Base-by-base conservation (phyloP, 2,797 vertebrate species). In the Parambassis ranga region DNA sequence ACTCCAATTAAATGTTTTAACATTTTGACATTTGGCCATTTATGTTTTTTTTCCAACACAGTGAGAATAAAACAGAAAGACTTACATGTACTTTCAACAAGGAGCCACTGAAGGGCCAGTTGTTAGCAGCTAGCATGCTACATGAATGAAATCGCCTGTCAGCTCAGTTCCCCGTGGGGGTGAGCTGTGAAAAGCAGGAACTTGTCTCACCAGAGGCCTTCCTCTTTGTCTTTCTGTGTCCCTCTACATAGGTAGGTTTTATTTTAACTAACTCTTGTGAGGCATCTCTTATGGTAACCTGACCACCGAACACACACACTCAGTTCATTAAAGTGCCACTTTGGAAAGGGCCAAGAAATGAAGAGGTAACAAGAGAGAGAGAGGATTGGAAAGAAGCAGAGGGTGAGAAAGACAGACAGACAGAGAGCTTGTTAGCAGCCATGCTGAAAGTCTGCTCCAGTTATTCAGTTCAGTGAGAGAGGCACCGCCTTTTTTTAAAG, bases 391-490 rank as follows among this genome's bases (percentile, higher is more conserved):
- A 85, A 78, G 73, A 72, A 71, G 53, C 67, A 52, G 67, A 69
- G 71, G 67, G 72, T 47, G 76, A 70, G 65, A 70, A 61, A 44
- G 67, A 63, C 67, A 70, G 63, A 82, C 69, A 77, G 77, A 82
- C 55, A 48, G 59, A 58, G 71, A 70, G 77, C 84, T 88, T 90
- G 82, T 91, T 91, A 92, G 82, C 83, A 83, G 80, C 80, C 65
- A 79, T 75, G 64, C 86, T 86, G 82, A 87, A 87, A 82, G 83
- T 82, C 85, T 85, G 87, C 84, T 86, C 82, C 84, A 87, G 71
- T 88, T 87, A 85, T 79, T 78, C 73, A 76, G 69, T 57, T 86
- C 83, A 90, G 81, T 81, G 79, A 86, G 81, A 86, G 81, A 88
- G 81, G 77, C 47, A n/a, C 66, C 76, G 30, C 77, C 72, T 81